Evolutionary conservation across 2,113 vertebrate species (phyloP), one percentile per base, ranked within the genome.

Genomic region (Rafetus swinhoei): DNA sequence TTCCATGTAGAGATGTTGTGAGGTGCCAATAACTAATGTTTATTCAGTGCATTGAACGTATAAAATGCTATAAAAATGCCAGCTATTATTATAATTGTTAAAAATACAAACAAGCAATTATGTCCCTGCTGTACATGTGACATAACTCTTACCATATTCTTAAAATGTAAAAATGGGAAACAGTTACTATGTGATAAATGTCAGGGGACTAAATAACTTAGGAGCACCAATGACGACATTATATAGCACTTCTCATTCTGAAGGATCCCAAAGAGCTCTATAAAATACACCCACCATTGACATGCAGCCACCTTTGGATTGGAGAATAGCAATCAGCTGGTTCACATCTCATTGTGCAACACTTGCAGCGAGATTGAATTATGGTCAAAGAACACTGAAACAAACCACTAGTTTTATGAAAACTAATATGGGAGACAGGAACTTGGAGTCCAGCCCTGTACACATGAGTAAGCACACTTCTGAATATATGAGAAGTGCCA

Each of bases 331-430:
- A 74, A 14, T 59, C 21, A 54, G 82, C 59, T 93, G 91, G 91
- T 82, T 97, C 92, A 86, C 32, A 55, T 69, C 90, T 91, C 79
- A 76, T 84, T 93, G 82, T 84, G 74, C 72, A 53, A 27, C 0
- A 0, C 52, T 87, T 93, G 77, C 77, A 82, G 88, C 10, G 86
- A 91, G 52, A 54, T 29, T 7, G 72, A 93, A 93, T 95, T 93
- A 94, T 1, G 88, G 90, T 32, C 82, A 90, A 35, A 86, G 82
- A 62, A 85, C 83, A 82, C 92, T 79, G 94, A 62, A 93, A 18
- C 82, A 94, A 94, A 93, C 91, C 91, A 94, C 90, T 54, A 9
- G 62, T 90, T 55, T 81, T 80, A 79, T 74, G 55, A 86, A 92
- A 82, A 89, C 45, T 80, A 77, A 0, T 76, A 84, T 19, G 2